Base-by-base conservation (phyloP, 1,140 invertebrate species). In the Drosophila jambulina region DNA sequence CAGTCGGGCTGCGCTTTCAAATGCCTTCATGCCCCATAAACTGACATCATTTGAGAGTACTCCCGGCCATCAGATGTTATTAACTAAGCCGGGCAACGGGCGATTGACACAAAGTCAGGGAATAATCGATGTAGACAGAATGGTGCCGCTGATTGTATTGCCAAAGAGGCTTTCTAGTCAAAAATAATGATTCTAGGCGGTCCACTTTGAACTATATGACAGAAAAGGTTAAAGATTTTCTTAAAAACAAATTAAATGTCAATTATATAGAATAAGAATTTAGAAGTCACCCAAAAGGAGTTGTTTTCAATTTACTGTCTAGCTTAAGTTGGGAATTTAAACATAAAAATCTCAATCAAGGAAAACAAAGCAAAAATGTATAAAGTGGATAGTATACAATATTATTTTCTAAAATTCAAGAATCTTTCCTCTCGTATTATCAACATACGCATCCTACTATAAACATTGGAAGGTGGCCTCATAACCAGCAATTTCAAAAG, bases 21-120 rank as follows among this genome's bases (percentile, higher is more conserved):
- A 77, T 88, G 83, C 80, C 76, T 88, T 87, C 83, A 87, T 88
- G 83, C 67, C 80, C 79, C 83, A 88, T 87, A 87, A 87, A 88
- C 76, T 40, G 68, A 57, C 76, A 83, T 43, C 65, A 77, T 77
- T 77, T 40, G 42, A 32, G 27, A 72, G 54, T 70, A 80, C 75
- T 70, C 23, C 51, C 34, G 36, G 29, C 58, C 67, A 70, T 82
- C 82, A 82, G 80, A 86, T 69, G 78, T 56, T 78, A 68, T 75
- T 82, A 82, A 75, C 75, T 76, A 65, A 62, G 64, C 76, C 51
- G 29, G 49, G 38, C 21, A 12, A 21, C 15, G n/a, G 23, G 63
- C 81, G 72, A 78, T 82, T 61, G 62, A 78, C 80, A 68, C 62
- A 57, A 80, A 75, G 34, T 68, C 57, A 29, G 19, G 21, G 5